Percentiles rank a stretch among this genome's conserved stretches.
Evolutionary conservation across 2,888 invertebrate species (phyloP).

Genomic region (Oasisia sp.): DNA sequence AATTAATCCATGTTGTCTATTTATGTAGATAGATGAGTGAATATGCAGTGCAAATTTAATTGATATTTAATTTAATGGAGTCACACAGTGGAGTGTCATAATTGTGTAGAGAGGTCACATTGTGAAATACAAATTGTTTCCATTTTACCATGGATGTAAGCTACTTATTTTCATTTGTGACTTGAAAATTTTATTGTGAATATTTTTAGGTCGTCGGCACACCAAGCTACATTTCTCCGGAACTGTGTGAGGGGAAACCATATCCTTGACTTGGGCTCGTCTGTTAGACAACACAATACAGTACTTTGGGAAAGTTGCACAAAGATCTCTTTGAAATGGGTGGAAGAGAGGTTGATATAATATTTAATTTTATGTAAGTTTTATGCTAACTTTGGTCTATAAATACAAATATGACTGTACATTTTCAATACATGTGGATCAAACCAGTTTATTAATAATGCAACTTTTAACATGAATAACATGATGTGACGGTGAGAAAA

Average conservation of each 20-base stretch:
- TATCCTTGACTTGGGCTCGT: constrained; percentile 67
- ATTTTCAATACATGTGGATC: neutral
- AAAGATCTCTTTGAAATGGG: neutral
- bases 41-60: neutral
- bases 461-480: too few relatives aligned
- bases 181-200: constrained; percentile 22
- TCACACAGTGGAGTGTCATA: neutral
- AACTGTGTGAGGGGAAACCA: constrained; percentile 80
- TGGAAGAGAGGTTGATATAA: neutral
- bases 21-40: too few relatives aligned
- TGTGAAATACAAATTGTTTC: neutral
- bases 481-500: too few relatives aligned
- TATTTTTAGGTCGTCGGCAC: constrained; percentile 75
- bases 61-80: neutral
- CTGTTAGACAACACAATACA: neutral
- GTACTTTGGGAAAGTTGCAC: neutral
- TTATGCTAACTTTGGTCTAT: neutral
- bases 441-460: too few relatives aligned
- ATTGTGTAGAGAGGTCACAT: neutral
- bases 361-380: neutral
- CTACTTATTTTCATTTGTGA: neutral
- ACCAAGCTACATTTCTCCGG: constrained; percentile 86
- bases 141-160: constrained; percentile 13
- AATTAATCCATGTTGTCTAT: neutral
- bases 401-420: neutral